Evolutionary conservation across 2,888 invertebrate species (phyloP).

Genomic region (Blera fallax): DNA sequence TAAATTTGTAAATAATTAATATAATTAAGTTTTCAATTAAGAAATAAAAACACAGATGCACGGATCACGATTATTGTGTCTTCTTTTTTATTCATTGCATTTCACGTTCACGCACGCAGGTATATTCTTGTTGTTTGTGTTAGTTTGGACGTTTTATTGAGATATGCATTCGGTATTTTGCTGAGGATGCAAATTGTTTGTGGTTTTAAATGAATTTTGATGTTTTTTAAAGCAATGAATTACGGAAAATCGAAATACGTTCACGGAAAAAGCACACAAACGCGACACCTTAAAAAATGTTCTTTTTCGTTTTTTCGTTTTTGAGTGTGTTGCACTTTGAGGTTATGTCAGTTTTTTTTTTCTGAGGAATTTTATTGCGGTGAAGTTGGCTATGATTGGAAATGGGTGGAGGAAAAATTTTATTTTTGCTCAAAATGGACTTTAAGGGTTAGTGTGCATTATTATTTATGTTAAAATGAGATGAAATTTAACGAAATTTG

Average conservation of each 20-base stretch:
- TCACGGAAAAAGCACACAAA: conserved; percentile 68
- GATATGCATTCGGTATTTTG: conserved; percentile 67
- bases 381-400: conserved; percentile 45
- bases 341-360: conserved; percentile 71
- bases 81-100: conserved; percentile 58
- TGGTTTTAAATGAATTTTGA: conserved; percentile 38
- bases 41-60: conserved; percentile 37
- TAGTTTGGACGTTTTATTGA: conserved; percentile 71
- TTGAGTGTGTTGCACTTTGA: conserved; percentile 69
- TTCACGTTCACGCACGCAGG: conserved; percentile 71
- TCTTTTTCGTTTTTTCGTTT: conserved; percentile 54
- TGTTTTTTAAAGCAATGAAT: conserved; percentile 36
- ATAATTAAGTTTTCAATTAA: conserved; percentile 13
- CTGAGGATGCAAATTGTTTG: conserved; percentile 44
- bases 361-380: conserved; percentile 45
- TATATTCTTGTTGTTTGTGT: conserved; percentile 67
- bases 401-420: conserved; percentile 33
- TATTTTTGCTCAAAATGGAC: conserved; percentile 27
- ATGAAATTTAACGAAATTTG: background rate
- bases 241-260: conserved; percentile 49
- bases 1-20: conserved; percentile 25
- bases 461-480: background rate
- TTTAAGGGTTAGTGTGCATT: conserved; percentile 3
- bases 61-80: conserved; percentile 37
- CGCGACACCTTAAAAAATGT: conserved; percentile 68